phyloP scores from a whole-genome alignment of 2,797 vertebrate genomes.

The Hypotaenidia philippensis region DNA sequence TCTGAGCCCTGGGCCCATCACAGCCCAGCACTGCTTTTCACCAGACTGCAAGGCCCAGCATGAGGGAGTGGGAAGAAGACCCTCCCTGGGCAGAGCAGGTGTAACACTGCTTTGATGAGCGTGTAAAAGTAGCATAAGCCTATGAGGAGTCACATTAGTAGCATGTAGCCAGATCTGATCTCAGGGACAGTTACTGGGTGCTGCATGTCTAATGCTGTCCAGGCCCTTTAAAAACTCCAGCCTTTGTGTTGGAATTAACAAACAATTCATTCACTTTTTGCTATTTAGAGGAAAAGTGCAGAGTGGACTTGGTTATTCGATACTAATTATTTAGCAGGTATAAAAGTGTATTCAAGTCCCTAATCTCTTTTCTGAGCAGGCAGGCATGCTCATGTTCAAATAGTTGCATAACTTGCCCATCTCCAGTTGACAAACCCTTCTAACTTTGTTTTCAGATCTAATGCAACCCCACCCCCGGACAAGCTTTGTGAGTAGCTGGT shows the following conservation, averaged over 20 bases:
- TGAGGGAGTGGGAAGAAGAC: too few relatives aligned
- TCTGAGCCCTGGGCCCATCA: neutral
- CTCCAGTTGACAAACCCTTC: slow-evolving; percentile 46
- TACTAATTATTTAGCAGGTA: slow-evolving; percentile 55
- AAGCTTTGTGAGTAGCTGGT: neutral
- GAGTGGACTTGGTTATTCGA: slow-evolving; percentile 53
- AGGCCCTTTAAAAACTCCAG: neutral
- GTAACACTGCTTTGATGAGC: rapidly evolving
- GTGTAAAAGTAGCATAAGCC: neutral
- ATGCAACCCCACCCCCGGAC: neutral
- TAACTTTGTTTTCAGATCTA: slow-evolving; percentile 33
- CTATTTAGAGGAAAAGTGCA: neutral
- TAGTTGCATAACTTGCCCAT: slow-evolving; percentile 62
- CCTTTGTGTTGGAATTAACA: neutral
- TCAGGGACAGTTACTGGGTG: neutral
- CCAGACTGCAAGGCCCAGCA: neutral
- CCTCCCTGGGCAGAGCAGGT: neutral
- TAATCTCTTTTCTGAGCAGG: slow-evolving; percentile 59
- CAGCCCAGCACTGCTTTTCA: neutral
- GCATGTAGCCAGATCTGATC: neutral
- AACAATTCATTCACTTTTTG: neutral
- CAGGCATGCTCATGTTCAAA: slow-evolving; percentile 69
- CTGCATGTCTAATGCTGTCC: neutral
- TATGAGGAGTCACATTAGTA: neutral
- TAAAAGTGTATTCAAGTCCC: slow-evolving; percentile 21